A percentile compares a stretch with the other conserved stretches of the same genome.
Conservation (phyloP, 2,113 vertebrate species). For the Bagarius yarrelli region DNA sequence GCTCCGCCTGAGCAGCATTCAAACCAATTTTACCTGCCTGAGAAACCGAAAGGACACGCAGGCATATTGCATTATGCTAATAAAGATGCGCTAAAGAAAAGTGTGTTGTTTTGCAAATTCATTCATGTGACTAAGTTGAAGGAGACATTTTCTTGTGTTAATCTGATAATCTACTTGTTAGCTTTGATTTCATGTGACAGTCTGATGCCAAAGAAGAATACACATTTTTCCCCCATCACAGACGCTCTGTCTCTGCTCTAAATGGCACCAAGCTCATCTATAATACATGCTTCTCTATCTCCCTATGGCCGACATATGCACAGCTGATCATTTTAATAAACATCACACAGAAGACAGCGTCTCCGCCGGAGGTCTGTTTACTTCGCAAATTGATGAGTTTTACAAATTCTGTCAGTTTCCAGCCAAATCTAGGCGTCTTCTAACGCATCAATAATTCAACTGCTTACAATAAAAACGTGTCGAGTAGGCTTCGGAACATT, state of each 20-base stretch:
- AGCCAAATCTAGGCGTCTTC: background rate
- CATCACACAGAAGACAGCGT: background rate
- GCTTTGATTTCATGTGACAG: conserved; percentile 51
- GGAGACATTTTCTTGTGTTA: conserved; percentile 43
- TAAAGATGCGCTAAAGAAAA: conserved; percentile 35
- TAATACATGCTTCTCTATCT: conserved; percentile 43
- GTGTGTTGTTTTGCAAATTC: conserved; percentile 33
- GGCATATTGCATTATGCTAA: conserved; percentile 49
- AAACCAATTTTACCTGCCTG: conserved; percentile 56
- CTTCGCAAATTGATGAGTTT: conserved; percentile 22
- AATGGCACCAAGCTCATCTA: conserved; percentile 45
- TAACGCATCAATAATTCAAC: background rate
- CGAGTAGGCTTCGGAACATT: background rate
- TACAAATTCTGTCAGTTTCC: conserved; percentile 26
- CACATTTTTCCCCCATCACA: background rate
- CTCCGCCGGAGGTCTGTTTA: background rate
- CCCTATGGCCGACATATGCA: conserved; percentile 35
- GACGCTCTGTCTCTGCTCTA: conserved; percentile 15
- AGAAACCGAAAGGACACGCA: conserved; percentile 6
- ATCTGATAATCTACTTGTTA: conserved; percentile 51
- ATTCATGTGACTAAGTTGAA: conserved; percentile 49
- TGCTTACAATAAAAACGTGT: background rate
- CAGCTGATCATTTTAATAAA: conserved; percentile 42
- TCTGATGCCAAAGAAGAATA: conserved; percentile 40
- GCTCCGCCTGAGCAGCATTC: conserved; percentile 53